Conservation (phyloP, 2,888 invertebrate genomes). For the Protodeltote pygarga region DNA sequence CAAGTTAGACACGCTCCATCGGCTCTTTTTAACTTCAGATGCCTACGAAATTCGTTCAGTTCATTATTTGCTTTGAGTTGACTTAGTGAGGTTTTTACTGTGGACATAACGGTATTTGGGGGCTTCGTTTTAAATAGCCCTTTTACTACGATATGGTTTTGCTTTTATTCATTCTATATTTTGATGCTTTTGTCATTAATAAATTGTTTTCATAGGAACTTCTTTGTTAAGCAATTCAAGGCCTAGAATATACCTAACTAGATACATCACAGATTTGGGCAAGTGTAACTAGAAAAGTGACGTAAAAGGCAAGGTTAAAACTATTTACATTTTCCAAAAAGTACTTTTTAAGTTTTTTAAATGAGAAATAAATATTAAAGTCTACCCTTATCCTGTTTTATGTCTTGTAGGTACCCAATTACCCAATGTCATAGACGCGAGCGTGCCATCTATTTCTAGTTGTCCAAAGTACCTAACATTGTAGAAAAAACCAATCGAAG, state of each 20-base stretch:
- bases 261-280: no score
- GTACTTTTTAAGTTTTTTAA: slow-evolving; percentile 2
- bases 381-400: not conserved
- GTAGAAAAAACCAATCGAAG: slow-evolving; percentile 20
- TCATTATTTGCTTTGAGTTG: slow-evolving; percentile 63
- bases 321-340: not conserved
- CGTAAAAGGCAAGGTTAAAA: not conserved
- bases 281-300: no score
- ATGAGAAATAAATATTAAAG: not conserved
- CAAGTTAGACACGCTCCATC: slow-evolving; percentile 70
- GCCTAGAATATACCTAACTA: no score
- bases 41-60: slow-evolving; percentile 57
- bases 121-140: slow-evolving; percentile 51
- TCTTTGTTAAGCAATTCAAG: no score
- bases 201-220: slow-evolving; percentile 2
- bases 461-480: not conserved
- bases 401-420: not conserved
- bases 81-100: slow-evolving; percentile 54
- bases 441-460: slow-evolving; percentile 3
- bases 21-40: slow-evolving; percentile 64
- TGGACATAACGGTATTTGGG: slow-evolving; percentile 47
- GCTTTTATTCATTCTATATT: slow-evolving; percentile 25
- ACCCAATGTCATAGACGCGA: slow-evolving; percentile 4
- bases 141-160: slow-evolving; percentile 53
- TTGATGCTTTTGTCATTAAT: slow-evolving; percentile 4